phyloP scores from a whole-genome alignment of 2,888 invertebrate genomes.

The Elmis aenea region DNA sequence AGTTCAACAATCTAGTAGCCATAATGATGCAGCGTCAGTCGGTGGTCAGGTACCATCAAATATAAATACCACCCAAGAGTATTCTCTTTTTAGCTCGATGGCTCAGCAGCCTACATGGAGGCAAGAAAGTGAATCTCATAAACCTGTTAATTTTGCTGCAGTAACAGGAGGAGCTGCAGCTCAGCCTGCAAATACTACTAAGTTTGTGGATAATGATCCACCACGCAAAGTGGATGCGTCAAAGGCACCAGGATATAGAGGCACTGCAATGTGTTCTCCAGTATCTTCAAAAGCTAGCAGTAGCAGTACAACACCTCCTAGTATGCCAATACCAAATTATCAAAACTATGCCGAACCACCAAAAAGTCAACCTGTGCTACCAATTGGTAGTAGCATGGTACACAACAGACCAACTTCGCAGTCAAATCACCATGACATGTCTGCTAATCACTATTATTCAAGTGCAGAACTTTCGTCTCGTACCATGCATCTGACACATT shows the following conservation, averaged over 20 bases:
- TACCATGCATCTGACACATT: conserved; percentile 24
- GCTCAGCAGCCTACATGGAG: conserved; percentile 62
- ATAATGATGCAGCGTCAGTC: conserved; percentile 23
- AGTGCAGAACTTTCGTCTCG: conserved; percentile 21
- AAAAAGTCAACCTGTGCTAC: conserved; percentile 35
- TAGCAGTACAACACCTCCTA: conserved; percentile 54
- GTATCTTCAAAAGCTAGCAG: conserved; percentile 59
- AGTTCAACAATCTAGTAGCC: conserved; percentile 24
- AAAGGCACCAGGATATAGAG: conserved; percentile 88
- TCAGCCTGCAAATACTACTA: conserved; percentile 37
- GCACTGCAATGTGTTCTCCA: conserved; percentile 72
- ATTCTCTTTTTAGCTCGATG: conserved; percentile 82
- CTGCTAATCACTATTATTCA: conserved; percentile 23
- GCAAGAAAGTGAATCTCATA: conserved; percentile 52
- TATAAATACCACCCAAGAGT: conserved; percentile 60
- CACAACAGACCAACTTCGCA: conserved; percentile 32
- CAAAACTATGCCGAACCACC: conserved; percentile 36
- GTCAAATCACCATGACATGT: conserved; percentile 28
- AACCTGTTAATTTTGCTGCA: conserved; percentile 67
- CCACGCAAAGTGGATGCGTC: conserved; percentile 72
- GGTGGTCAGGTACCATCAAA: conserved; percentile 28
- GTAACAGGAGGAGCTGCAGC: conserved; percentile 55
- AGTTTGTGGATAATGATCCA: conserved; percentile 53
- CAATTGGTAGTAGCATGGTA: conserved; percentile 40
- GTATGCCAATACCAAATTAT: conserved; percentile 32